These are phyloP conservation scores for Meteorus sp. DNA, from an alignment of 1,140 invertebrate genomes.

Conservation along the genomic window DNA sequence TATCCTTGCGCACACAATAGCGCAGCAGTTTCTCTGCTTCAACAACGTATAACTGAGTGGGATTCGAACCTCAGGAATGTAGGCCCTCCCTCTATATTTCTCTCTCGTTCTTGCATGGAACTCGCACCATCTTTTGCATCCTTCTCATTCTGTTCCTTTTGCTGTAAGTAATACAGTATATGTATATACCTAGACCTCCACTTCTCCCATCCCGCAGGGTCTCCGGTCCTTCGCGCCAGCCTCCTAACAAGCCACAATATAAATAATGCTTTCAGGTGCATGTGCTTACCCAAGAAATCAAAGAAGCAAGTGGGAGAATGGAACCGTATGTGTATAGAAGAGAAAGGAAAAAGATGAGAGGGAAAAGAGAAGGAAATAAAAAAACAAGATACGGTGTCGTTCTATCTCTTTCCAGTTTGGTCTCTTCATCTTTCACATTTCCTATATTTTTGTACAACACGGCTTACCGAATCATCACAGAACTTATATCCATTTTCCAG, in stretches of 20 bases:
- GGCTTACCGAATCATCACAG: too few species aligned
- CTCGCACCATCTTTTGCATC: too few species aligned
- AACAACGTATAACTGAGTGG: slow-evolving; percentile 7
- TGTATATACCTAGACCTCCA: background rate
- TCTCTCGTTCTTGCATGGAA: slow-evolving; percentile 21
- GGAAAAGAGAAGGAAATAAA: too few species aligned
- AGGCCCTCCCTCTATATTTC: slow-evolving; percentile 26
- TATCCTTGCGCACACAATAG: slow-evolving; percentile 5
- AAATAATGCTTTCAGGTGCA: slow-evolving; percentile 36
- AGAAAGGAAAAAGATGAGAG: background rate
- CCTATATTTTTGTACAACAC: background rate
- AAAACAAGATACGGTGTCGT: too few species aligned
- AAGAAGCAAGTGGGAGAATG: too few species aligned
- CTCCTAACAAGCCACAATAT: slow-evolving; percentile 38
- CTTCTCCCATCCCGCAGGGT: background rate
- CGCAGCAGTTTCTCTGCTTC: slow-evolving; percentile 10
- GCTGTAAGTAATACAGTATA: background rate
- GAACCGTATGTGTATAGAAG: too few species aligned
- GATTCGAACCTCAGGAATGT: slow-evolving; percentile 39
- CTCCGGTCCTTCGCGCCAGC: slow-evolving; percentile 22
- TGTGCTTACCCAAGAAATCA: slow-evolving; percentile 22
- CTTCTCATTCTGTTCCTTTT: slow-evolving; percentile 19
- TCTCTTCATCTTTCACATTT: background rate
- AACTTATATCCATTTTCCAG: background rate
- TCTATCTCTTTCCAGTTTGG: slow-evolving; percentile 4